Evolutionary conservation across 2,113 vertebrate genomes (phyloP), one percentile per base, ranked within the genome.

Genomic region (Blennius ocellaris): DNA sequence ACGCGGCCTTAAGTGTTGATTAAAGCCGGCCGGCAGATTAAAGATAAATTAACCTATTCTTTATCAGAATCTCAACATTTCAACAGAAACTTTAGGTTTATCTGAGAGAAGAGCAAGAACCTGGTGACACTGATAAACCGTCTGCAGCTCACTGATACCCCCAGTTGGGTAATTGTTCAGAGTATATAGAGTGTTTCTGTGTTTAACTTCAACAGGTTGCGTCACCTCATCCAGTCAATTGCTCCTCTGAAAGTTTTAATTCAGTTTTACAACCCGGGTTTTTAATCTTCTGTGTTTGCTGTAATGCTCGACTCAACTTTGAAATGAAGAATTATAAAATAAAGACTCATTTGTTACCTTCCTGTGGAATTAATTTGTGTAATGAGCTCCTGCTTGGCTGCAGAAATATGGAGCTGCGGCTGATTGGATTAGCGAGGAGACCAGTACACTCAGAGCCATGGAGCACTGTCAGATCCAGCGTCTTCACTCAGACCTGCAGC

Each of bases 401-500:
- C 40, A 71, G 67, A 78, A 71, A 78, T 71, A 78, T 78, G 68
- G 60, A 73, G 56, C 61, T 49, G 54, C 30, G n/a, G 69, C 49
- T 61, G 55, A 72, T 67, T 60, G 21, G 60, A 78, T 73, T 67
- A 55, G 76, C 5, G 48, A 58, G 2, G 59, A 51, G 59, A 61
- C 64, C 17, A 43, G 36, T 48, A 6, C 30, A 47, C 44, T 6
- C 8, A 47, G 44, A 5, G 11, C 21, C 21, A 30, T 30, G 21
- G 4, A 30, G 21, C 21, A 30, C 21, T 30, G 21, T 30, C 21
- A 30, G 21, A 30, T 4, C 21, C 21, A 30, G 21, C 21, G 21
- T 30, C 21, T 30, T 30, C 21, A 30, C 21, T 30, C 21, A 30
- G 21, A 30, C 21, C 21, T 30, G 21, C 2, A 30, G 4, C 21